A percentile compares a stretch with the other conserved stretches of the same genome.
Evolutionary conservation across 2,888 invertebrate species (phyloP).

Genomic region (Cephus spinipes): DNA sequence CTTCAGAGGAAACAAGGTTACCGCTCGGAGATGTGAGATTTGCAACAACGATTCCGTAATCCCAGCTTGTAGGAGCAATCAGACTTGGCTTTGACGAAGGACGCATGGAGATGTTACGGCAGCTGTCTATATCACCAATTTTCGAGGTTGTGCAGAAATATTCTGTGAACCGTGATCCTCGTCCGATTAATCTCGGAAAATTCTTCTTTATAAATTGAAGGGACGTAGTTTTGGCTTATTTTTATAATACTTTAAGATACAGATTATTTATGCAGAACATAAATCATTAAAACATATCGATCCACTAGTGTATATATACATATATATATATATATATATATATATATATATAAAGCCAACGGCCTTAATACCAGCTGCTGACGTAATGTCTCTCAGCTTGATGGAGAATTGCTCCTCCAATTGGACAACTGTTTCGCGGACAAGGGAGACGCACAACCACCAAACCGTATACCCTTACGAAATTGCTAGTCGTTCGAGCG

Average conservation of each 20-base stretch:
- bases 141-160: not conserved
- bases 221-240: not conserved
- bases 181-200: not conserved
- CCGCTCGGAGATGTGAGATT: not conserved
- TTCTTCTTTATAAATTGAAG: not conserved
- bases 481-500: not conserved
- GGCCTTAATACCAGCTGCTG: not conserved
- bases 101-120: slow-evolving; percentile 25
- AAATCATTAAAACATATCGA: not conserved
- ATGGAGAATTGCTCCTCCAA: not conserved
- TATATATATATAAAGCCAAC: no score
- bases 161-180: not conserved
- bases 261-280: not conserved
- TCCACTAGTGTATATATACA: no score
- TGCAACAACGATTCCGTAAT: slow-evolving; percentile 38
- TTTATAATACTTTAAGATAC: not conserved
- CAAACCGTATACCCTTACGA: not conserved
- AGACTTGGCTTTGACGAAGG: slow-evolving; percentile 41
- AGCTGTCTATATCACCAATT: not conserved
- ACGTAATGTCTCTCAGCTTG: not conserved
- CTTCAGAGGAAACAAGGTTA: not conserved
- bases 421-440: not conserved
- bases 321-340: no score
- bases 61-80: slow-evolving; percentile 48
- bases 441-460: not conserved